These are phyloP conservation scores for Zoanthus sociatus DNA, from an alignment of 92 coral and sea anemone genomes.

Conservation along the genomic window DNA sequence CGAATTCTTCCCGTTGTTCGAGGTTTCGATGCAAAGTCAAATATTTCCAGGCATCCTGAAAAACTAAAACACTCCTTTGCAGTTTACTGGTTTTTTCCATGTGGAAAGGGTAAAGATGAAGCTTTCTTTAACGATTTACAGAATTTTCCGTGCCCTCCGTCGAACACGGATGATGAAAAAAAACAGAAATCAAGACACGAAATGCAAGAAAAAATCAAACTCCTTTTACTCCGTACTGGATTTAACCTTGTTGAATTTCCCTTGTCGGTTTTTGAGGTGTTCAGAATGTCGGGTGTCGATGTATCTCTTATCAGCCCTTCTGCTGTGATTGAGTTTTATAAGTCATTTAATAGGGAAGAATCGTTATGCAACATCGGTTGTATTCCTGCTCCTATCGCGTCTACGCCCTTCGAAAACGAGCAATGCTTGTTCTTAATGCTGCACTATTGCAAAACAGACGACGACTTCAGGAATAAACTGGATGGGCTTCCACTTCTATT, in stretches of 20 bases:
- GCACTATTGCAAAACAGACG: conserved; percentile 66
- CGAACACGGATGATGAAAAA: neutral
- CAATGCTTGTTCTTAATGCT: conserved; percentile 41
- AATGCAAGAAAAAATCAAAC: conserved; percentile 22
- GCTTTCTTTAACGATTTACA: conserved; percentile 47
- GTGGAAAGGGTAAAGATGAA: conserved; percentile 40
- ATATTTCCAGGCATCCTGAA: neutral
- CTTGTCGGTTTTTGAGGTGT: conserved; percentile 27
- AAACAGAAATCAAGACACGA: neutral
- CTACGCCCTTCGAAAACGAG: conserved; percentile 53
- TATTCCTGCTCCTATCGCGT: conserved; percentile 48
- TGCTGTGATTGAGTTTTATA: conserved; percentile 61
- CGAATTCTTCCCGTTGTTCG: conserved; percentile 77
- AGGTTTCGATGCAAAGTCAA: too few relatives aligned
- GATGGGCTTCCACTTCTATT: conserved; percentile 85
- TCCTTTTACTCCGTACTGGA: conserved; percentile 64
- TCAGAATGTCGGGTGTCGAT: conserved; percentile 49
- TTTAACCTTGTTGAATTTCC: conserved; percentile 73
- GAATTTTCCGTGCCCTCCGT: neutral
- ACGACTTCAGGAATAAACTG: conserved; percentile 60
- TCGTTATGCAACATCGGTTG: conserved; percentile 53
- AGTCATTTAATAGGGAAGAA: conserved; percentile 27
- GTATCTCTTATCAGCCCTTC: conserved; percentile 44
- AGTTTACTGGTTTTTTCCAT: conserved; percentile 60
- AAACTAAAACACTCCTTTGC: neutral